Evolutionary conservation across 1,140 invertebrate genomes (phyloP).

Genomic region (Bombus consobrinus): DNA sequence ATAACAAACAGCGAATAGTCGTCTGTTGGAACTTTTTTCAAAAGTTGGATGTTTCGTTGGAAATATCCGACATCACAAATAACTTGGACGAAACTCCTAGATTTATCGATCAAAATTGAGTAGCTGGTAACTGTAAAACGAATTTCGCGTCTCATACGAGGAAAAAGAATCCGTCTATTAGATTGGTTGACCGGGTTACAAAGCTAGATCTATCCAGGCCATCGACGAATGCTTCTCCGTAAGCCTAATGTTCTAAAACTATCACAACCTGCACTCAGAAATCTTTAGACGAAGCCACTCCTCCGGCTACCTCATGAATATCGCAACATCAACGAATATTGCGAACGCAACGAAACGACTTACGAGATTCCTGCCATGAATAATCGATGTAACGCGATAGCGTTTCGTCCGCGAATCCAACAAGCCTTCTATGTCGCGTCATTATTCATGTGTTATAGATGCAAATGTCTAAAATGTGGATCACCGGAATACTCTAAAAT

Average conservation of each 20-base stretch:
- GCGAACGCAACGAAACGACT: conserved; percentile 33
- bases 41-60: no score
- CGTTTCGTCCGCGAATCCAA: conserved; percentile 16
- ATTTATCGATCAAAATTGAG: neutral
- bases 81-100: neutral
- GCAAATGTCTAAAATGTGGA: neutral
- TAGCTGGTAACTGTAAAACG: neutral
- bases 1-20: neutral
- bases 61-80: no score
- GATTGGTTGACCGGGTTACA: conserved; percentile 15
- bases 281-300: conserved; percentile 13
- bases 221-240: conserved; percentile 4
- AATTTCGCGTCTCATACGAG: neutral
- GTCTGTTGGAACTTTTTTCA: neutral
- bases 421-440: neutral
- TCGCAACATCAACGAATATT: conserved; percentile 1
- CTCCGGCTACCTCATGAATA: conserved; percentile 23
- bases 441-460: neutral
- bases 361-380: conserved; percentile 30
- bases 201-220: neutral
- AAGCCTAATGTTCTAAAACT: conserved; percentile 24
- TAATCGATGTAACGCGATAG: conserved; percentile 30
- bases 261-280: neutral
- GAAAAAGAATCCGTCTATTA: neutral
- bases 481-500: neutral